Evolutionary conservation across 2,888 invertebrate species (phyloP).

Genomic region (Limnephilus auricula): DNA sequence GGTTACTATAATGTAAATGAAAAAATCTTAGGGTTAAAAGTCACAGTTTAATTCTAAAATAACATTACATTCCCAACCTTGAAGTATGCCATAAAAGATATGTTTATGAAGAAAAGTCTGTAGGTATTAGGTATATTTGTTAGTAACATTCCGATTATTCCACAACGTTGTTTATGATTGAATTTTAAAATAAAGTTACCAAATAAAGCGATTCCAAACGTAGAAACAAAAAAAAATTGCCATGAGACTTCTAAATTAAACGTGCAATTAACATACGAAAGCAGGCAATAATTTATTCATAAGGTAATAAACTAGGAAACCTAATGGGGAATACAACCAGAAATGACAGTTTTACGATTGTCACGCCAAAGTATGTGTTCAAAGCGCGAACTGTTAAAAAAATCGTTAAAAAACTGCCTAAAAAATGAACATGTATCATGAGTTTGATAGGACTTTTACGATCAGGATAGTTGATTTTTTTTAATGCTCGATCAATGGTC

Average conservation of each 20-base stretch:
- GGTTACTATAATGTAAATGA: too few relatives aligned
- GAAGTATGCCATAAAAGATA: not conserved
- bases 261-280: slow-evolving; percentile 23
- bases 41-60: not conserved
- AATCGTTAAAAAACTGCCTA: not conserved
- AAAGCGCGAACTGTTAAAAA: not conserved
- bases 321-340: slow-evolving; percentile 21
- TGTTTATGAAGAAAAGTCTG: too few relatives aligned
- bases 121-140: not conserved
- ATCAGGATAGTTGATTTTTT: not conserved
- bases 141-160: not conserved
- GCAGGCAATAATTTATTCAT: slow-evolving; percentile 35
- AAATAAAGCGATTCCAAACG: slow-evolving; percentile 7
- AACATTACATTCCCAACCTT: not conserved
- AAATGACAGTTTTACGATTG: slow-evolving; percentile 29
- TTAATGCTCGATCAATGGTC: not conserved
- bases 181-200: not conserved
- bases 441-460: not conserved
- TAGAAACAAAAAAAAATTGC: not conserved
- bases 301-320: slow-evolving; percentile 15
- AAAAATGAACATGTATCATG: not conserved
- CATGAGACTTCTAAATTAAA: slow-evolving; percentile 26
- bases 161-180: slow-evolving; percentile 17
- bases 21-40: too few relatives aligned
- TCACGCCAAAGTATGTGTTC: slow-evolving; percentile 23